These are phyloP conservation scores for Amniataba percoides DNA, from an alignment of 2,797 vertebrate species.

Conservation along the genomic window DNA sequence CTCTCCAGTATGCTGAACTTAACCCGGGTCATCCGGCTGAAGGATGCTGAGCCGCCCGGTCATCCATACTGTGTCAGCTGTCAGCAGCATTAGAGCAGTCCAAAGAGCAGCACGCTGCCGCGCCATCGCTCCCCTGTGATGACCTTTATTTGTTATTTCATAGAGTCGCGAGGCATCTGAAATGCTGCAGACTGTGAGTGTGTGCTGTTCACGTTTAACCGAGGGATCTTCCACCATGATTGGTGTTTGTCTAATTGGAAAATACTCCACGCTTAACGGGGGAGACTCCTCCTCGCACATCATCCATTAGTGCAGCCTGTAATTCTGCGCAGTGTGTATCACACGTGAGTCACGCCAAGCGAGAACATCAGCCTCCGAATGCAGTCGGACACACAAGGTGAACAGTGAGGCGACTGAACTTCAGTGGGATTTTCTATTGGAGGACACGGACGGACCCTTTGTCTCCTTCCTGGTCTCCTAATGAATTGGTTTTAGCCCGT, in stretches of 20 bases:
- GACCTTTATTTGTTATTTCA: background rate
- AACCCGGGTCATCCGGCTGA: background rate
- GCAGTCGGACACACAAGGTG: conserved; percentile 57
- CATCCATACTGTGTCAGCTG: background rate
- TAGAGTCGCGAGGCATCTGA: background rate
- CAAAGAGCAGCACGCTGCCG: background rate
- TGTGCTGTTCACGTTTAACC: background rate
- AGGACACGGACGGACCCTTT: conserved; percentile 74
- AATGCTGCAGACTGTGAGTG: background rate
- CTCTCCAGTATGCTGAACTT: background rate
- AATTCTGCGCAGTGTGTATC: background rate
- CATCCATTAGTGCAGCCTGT: background rate
- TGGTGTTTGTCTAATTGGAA: conserved; percentile 1
- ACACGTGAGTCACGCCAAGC: conserved; percentile 12
- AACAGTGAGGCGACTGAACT: conserved; percentile 58
- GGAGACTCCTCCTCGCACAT: conserved; percentile 8
- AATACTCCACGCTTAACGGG: background rate
- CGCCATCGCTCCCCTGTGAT: background rate
- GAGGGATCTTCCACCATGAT: background rate
- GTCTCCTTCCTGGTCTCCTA: conserved; percentile 79
- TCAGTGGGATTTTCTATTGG: conserved; percentile 70
- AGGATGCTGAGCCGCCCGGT: background rate
- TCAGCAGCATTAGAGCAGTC: background rate
- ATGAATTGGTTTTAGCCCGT: conserved; percentile 89
- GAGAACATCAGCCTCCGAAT: conserved; percentile 21